Conservation (phyloP, 1,140 invertebrate species). For the Leptestheria dahalacensis region DNA sequence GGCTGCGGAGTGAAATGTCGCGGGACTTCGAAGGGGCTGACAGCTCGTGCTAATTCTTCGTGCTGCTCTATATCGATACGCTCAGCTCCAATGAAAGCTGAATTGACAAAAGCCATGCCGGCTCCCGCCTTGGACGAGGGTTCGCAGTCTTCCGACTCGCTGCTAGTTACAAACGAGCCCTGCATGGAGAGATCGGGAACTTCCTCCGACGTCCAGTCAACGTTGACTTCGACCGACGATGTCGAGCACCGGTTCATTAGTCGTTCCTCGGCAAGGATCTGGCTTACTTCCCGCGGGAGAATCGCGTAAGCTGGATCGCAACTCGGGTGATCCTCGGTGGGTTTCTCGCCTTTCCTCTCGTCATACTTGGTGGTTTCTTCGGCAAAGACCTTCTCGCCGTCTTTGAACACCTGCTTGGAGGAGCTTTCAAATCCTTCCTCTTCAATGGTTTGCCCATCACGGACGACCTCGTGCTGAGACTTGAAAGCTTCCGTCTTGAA, state of each 20-base stretch:
- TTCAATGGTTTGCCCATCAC: conserved; percentile 1
- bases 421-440: conserved; percentile 7
- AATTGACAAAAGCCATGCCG: conserved; percentile 13
- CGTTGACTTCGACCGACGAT: conserved; percentile 13
- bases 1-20: neutral
- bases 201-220: conserved; percentile 9
- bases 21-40: conserved; percentile 15
- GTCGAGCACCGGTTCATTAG: neutral
- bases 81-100: conserved; percentile 14
- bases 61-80: conserved; percentile 13
- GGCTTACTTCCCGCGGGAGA: neutral
- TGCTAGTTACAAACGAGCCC: conserved; percentile 4
- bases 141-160: conserved; percentile 10
- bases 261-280: neutral
- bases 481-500: conserved; percentile 3
- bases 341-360: neutral
- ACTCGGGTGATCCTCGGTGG: neutral
- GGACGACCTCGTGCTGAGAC: neutral
- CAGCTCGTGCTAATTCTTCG: conserved; percentile 1
- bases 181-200: conserved; percentile 7
- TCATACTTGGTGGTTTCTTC: conserved; percentile 12
- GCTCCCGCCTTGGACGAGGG: neutral
- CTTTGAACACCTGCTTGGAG: conserved; percentile 12
- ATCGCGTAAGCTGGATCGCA: neutral
- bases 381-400: conserved; percentile 13